Conservation (phyloP, 2,113 vertebrate species). For the Malurus alboscapulatus region DNA sequence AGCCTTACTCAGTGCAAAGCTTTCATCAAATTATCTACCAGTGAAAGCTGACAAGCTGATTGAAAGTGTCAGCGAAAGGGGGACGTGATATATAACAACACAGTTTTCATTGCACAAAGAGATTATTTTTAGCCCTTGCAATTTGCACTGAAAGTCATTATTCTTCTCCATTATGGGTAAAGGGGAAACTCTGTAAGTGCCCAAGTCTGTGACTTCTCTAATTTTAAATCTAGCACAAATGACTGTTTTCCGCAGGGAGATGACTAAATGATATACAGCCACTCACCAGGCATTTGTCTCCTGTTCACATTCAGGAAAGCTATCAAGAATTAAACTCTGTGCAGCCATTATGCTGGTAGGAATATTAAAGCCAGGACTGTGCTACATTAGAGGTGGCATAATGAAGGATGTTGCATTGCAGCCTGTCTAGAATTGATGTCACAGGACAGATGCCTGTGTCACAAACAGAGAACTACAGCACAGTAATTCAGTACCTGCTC, state of each 20-base stretch:
- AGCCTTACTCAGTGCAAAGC: constrained; percentile 18
- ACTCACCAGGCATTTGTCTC: constrained; percentile 5
- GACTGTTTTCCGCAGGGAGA: constrained; percentile 24
- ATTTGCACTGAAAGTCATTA: constrained; percentile 40
- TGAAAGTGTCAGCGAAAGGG: constrained; percentile 70
- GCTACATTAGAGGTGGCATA: background rate
- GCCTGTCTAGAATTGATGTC: background rate
- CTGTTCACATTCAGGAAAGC: constrained; percentile 19
- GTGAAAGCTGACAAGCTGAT: constrained; percentile 75
- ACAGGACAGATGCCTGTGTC: constrained; percentile 10
- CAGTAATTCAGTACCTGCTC: background rate
- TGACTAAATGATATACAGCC: constrained; percentile 44
- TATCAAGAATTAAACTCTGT: constrained; percentile 40
- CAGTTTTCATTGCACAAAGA: constrained; percentile 64
- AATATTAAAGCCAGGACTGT: constrained; percentile 31
- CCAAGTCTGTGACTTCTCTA: constrained; percentile 40
- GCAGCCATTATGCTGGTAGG: constrained; percentile 3
- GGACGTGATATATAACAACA: constrained; percentile 68
- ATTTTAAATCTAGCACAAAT: constrained; percentile 52
- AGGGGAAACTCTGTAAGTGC: constrained; percentile 31
- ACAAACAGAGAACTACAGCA: background rate
- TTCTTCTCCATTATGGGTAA: constrained; percentile 45
- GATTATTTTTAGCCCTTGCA: constrained; percentile 65
- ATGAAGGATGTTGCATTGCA: constrained; percentile 32
- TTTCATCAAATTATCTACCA: constrained; percentile 70